A percentile compares a stretch with the other conserved stretches of the same genome.
phyloP scores from a whole-genome alignment of 2,888 invertebrate species.

The Euphydryas editha region DNA sequence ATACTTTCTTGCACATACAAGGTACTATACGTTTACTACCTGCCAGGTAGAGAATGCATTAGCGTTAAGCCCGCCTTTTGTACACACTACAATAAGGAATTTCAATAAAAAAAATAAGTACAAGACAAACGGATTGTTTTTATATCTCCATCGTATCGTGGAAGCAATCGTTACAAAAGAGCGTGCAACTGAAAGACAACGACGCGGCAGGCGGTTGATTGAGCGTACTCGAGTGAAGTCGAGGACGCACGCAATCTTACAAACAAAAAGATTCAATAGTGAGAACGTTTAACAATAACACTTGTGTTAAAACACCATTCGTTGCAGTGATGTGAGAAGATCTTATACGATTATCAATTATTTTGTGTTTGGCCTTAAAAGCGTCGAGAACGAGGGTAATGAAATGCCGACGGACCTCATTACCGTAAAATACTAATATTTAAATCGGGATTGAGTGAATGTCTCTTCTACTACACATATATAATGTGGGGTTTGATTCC shows the following conservation, averaged over 20 bases:
- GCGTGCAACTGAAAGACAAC: neutral
- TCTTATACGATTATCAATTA: neutral
- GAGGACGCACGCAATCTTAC: slow-evolving; percentile 24
- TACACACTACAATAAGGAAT: too few species aligned
- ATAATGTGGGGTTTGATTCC: too few species aligned
- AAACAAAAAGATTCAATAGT: slow-evolving; percentile 23
- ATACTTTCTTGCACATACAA: too few species aligned
- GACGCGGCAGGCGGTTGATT: neutral
- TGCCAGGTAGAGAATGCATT: too few species aligned
- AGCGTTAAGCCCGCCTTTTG: too few species aligned
- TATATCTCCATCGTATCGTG: too few species aligned
- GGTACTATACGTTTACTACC: too few species aligned
- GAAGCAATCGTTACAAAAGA: too few species aligned
- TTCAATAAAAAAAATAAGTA: too few species aligned
- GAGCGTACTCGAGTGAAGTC: neutral
- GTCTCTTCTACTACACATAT: too few species aligned
- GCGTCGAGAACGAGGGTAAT: neutral
- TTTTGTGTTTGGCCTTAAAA: neutral
- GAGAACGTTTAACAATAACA: slow-evolving; percentile 26
- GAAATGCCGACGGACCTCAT: neutral
- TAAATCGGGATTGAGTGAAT: neutral
- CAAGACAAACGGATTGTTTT: too few species aligned
- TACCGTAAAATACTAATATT: neutral
- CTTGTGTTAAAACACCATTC: slow-evolving; percentile 5
- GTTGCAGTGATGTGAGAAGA: slow-evolving; percentile 20